These are phyloP conservation scores for Tetranychus piercei DNA, from an alignment of 2,888 invertebrate genomes.

Conservation along the genomic window DNA sequence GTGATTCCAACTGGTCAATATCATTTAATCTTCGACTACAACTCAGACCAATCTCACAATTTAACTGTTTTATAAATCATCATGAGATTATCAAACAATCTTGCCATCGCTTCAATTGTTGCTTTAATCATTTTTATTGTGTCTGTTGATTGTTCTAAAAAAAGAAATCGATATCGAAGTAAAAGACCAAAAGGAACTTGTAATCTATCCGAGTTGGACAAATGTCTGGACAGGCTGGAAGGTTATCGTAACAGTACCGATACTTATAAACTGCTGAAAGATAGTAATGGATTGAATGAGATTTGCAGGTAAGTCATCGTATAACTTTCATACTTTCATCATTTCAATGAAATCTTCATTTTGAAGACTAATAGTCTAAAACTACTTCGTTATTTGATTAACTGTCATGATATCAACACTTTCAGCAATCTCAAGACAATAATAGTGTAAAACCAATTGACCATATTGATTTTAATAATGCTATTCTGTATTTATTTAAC, in stretches of 20 bases:
- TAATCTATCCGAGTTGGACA: neutral
- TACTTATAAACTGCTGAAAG: neutral
- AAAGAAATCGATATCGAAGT: neutral
- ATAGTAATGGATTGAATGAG: neutral
- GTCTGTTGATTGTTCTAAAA: neutral
- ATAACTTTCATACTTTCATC: neutral
- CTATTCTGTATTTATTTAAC: no score
- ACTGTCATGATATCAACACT: no score
- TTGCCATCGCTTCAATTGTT: neutral
- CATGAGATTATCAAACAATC: neutral
- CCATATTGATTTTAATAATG: no score
- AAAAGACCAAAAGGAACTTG: neutral
- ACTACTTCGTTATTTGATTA: no score
- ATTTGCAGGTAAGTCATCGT: neutral
- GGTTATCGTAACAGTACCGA: conserved; percentile 16
- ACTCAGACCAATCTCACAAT: no score
- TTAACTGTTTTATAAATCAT: neutral
- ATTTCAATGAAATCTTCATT: neutral
- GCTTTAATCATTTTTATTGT: neutral
- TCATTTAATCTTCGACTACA: no score
- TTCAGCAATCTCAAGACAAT: no score
- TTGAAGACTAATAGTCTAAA: neutral
- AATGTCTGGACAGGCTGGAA: conserved; percentile 31
- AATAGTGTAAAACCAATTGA: no score
- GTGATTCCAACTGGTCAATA: no score